A percentile compares a stretch with the other conserved stretches of the same genome.
phyloP scores from a whole-genome alignment of 2,888 invertebrate species.

The Sericinus montela region DNA sequence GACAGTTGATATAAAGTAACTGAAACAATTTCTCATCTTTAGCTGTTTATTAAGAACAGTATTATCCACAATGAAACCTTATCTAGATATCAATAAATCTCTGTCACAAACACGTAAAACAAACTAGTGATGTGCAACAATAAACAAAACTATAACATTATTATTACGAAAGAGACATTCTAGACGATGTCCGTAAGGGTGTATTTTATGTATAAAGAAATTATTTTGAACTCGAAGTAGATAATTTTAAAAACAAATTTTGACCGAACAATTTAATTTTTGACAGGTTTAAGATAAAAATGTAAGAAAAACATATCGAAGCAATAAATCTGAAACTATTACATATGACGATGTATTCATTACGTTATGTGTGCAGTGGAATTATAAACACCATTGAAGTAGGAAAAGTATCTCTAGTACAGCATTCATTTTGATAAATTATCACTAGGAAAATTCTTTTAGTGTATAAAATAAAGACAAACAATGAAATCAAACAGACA shows the following conservation, averaged over 20 bases:
- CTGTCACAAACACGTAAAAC: conserved; percentile 69
- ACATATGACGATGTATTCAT: not conserved
- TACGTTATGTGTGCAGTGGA: not conserved
- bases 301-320: not conserved
- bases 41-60: conserved; percentile 74
- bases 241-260: no score
- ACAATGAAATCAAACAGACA: conserved; percentile 19
- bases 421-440: not conserved
- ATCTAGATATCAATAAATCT: conserved; percentile 70
- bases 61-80: conserved; percentile 57
- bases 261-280: no score
- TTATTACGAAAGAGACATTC: conserved; percentile 1
- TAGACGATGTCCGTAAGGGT: not conserved
- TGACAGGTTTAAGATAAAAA: not conserved
- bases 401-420: conserved; percentile 5
- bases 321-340: not conserved
- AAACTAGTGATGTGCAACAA: conserved; percentile 71
- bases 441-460: conserved; percentile 10
- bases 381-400: conserved; percentile 2
- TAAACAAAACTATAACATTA: conserved; percentile 49
- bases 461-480: conserved; percentile 17
- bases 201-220: not conserved
- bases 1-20: not conserved
- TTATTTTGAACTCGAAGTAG: not conserved
- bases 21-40: conserved; percentile 43